These are phyloP conservation scores for Epinotia nisella DNA, from an alignment of 2,888 invertebrate genomes.

Conservation along the genomic window DNA sequence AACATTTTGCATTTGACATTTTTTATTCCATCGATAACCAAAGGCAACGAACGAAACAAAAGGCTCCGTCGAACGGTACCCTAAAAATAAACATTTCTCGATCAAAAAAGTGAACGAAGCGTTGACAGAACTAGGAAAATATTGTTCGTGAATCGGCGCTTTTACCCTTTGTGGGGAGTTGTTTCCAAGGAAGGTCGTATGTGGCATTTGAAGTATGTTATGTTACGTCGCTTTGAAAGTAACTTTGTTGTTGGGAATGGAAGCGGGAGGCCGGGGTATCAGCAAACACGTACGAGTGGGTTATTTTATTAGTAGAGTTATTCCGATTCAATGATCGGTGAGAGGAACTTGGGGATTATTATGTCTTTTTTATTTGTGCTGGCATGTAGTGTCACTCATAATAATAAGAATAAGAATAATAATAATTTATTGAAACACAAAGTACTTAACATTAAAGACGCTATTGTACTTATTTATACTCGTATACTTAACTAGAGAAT, in stretches of 20 bases:
- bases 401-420: too few species aligned
- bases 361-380: conserved; percentile 26
- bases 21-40: background rate
- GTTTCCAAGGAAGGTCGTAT: background rate
- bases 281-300: conserved; percentile 43
- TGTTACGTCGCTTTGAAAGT: conserved; percentile 3
- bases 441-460: too few species aligned
- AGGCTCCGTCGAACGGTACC: conserved; percentile 1
- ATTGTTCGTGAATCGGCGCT: conserved; percentile 49
- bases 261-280: conserved; percentile 45
- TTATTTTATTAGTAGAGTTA: conserved; percentile 44
- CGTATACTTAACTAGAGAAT: too few species aligned
- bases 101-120: conserved; percentile 44
- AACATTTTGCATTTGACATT: background rate
- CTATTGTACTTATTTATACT: too few species aligned
- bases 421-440: too few species aligned
- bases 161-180: conserved; percentile 47
- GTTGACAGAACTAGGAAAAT: conserved; percentile 49
- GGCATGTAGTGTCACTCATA: background rate
- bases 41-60: background rate
- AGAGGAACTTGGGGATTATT: conserved; percentile 32
- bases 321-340: conserved; percentile 43
- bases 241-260: conserved; percentile 12
- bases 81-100: conserved; percentile 42
- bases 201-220: background rate